Conservation (phyloP, 2,113 vertebrate genomes). For the Aythya baeri region DNA sequence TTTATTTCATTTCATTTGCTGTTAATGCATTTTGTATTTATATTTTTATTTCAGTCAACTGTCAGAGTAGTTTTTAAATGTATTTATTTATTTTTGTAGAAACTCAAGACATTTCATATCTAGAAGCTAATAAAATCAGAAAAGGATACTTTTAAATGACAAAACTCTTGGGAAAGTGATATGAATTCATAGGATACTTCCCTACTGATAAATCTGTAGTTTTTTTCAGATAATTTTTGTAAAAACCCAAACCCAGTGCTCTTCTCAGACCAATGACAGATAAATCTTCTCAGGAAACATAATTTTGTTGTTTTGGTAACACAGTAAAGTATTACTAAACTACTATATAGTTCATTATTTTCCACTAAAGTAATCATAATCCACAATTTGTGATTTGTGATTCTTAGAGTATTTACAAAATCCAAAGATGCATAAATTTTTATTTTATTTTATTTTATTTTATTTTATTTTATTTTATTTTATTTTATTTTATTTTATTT, state of each 20-base stretch:
- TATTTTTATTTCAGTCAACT: not conserved
- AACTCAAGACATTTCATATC: not conserved
- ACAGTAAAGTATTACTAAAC: not conserved
- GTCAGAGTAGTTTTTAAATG: not conserved
- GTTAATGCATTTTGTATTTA: not conserved
- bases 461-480: too few species aligned
- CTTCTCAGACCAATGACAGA: not conserved
- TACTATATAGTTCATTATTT: not conserved
- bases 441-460: too few species aligned
- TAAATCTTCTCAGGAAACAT: constrained; percentile 2
- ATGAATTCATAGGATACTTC: not conserved
- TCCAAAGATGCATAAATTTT: not conserved
- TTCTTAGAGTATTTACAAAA: not conserved
- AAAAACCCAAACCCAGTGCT: not conserved
- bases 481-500: too few species aligned
- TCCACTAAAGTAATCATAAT: not conserved
- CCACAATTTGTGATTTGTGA: not conserved
- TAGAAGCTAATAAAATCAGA: not conserved
- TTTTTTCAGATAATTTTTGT: not conserved
- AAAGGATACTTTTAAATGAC: not conserved
- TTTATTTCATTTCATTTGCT: not conserved
- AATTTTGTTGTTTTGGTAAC: not conserved
- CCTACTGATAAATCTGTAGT: not conserved
- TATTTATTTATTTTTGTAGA: too few species aligned
- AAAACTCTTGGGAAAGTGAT: not conserved